Conservation (phyloP, 2,888 invertebrate genomes). For the Coelopa pilipes region DNA sequence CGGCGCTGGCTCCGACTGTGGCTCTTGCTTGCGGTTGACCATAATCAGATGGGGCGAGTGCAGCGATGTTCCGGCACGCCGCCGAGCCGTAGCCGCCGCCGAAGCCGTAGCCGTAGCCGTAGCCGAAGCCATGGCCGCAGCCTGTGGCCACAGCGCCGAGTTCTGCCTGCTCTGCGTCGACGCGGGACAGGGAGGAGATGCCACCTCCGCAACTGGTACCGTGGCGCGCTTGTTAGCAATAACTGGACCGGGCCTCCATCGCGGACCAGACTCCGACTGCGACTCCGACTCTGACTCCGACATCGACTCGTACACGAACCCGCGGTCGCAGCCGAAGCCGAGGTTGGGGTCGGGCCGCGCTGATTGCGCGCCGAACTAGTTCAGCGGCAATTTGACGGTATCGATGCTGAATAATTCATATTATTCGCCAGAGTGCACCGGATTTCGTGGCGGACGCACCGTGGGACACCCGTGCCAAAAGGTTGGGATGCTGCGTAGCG, state of each 20-base stretch:
- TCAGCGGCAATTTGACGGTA: slow-evolving; percentile 19
- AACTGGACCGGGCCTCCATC: background rate
- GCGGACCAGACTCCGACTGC: too few relatives aligned
- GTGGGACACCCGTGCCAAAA: background rate
- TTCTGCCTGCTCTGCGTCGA: background rate
- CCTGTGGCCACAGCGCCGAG: background rate
- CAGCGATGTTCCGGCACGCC: background rate
- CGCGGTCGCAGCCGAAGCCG: too few relatives aligned
- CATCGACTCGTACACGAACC: too few relatives aligned
- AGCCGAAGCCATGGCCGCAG: background rate
- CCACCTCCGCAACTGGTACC: slow-evolving; percentile 7
- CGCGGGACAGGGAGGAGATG: slow-evolving; percentile 1
- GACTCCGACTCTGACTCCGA: too few relatives aligned
- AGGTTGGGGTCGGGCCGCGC: background rate
- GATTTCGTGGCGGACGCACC: background rate
- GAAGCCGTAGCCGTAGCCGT: background rate
- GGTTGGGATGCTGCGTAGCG: background rate
- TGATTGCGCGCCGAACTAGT: slow-evolving; percentile 17
- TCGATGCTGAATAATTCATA: slow-evolving; percentile 30
- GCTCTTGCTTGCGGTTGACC: slow-evolving; percentile 17
- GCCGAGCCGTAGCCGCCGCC: background rate
- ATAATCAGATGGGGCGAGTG: slow-evolving; percentile 23
- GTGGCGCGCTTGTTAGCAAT: slow-evolving; percentile 8
- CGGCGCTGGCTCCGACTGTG: too few relatives aligned
- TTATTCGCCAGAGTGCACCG: slow-evolving; percentile 5